Evolutionary conservation across 1,140 invertebrate genomes (phyloP), one percentile per base, ranked within the genome.

Genomic region (Fopius arisanus): DNA sequence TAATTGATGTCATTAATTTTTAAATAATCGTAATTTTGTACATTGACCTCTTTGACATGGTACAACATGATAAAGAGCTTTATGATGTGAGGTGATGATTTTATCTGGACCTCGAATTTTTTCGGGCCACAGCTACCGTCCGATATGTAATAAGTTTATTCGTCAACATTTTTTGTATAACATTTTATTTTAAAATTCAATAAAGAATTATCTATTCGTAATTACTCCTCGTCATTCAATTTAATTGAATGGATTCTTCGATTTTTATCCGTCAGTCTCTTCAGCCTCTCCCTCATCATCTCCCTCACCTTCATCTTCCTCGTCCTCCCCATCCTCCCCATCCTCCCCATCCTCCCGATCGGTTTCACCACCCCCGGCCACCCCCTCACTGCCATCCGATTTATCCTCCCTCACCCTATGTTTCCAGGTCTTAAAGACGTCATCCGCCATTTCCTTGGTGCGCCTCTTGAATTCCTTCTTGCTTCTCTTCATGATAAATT

Each of bases 401-500:
- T 0, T 72, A 14, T 70, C 70, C 5, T 72, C 54, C 26, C 62
- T 29, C 37, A 54, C 21, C 65, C 65, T 29, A 75, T 83, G 82
- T 9, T 75, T 73, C 40, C 79, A 80, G 31, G 12, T 80, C 6
- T 79, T 78, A 29, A 80, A 81, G 4, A 65, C 31, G 0, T 79
- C 68, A 23, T 77, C 65, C 0, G 72, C 29, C 73, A 84, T 80
- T 40, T 84, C 75, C 0, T 26, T 43, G 2, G 70, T 77, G 7
- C 62, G 54, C 9, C 70, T 69, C 0, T 74, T 28, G 40, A 81
- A 86, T 21, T 77, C 43, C 3, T 67, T 28, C 14, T 76, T 76
- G 19, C 66, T 72, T 0, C 70, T 37, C 1, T 84, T 70, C 0
- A 37, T 40, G 23, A 85, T 75, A 26, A 86, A 86, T 16, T 76